phyloP scores from a whole-genome alignment of 2,888 invertebrate genomes.

The Sarcophaga rosellei region DNA sequence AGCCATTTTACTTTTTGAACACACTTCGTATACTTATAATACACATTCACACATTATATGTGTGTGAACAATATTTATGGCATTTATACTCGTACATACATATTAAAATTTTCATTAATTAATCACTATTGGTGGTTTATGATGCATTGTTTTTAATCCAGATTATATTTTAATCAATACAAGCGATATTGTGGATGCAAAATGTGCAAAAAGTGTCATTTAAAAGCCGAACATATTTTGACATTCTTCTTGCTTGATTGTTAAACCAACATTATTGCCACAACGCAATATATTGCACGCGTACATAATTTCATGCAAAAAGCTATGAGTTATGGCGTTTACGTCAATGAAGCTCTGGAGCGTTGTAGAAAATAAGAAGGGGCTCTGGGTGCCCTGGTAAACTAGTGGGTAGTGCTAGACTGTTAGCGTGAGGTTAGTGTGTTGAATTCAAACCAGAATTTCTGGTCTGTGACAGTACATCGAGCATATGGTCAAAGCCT shows the following conservation, averaged over 20 bases:
- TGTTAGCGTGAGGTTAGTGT: too few species aligned
- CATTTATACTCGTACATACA: background rate
- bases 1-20: too few species aligned
- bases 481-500: too few species aligned
- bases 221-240: background rate
- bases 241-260: background rate
- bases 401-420: too few species aligned
- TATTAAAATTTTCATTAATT: constrained; percentile 59
- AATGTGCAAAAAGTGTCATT: background rate
- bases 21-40: background rate
- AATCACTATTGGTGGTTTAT: constrained; percentile 52
- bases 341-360: background rate
- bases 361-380: background rate
- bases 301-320: background rate
- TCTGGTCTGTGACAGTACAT: too few species aligned
- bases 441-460: too few species aligned
- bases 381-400: too few species aligned
- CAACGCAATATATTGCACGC: constrained; percentile 8
- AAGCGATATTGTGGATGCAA: background rate
- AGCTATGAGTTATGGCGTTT: constrained; percentile 5
- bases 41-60: background rate
- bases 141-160: constrained; percentile 46
- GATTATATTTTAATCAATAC: background rate
- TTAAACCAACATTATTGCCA: background rate
- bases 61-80: constrained; percentile 23